Conservation (phyloP, 1,140 invertebrate species). For the Reticulitermes speratus region DNA sequence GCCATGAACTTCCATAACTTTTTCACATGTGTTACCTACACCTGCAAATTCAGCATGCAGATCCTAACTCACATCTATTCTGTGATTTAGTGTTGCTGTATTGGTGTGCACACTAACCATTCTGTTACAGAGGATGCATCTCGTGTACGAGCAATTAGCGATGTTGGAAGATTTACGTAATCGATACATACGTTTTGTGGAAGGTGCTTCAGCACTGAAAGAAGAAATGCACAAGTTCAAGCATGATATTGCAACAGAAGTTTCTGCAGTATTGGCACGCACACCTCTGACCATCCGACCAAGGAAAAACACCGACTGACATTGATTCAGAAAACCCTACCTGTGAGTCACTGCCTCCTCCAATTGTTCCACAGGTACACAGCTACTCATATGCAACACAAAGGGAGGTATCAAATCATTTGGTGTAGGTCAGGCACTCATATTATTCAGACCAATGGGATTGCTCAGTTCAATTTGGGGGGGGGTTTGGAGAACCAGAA, state of each 20-base stretch:
- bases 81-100: too few relatives aligned
- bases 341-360: conserved; percentile 41
- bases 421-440: neutral
- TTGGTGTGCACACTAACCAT: too few relatives aligned
- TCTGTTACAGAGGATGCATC: conserved; percentile 57
- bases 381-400: neutral
- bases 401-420: neutral
- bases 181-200: conserved; percentile 57
- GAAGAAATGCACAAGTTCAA: conserved; percentile 66
- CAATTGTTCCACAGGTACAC: conserved; percentile 44
- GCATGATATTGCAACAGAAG: conserved; percentile 65
- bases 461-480: too few relatives aligned
- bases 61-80: too few relatives aligned
- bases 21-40: too few relatives aligned
- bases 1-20: too few relatives aligned
- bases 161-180: conserved; percentile 63
- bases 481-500: too few relatives aligned
- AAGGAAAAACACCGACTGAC: conserved; percentile 63
- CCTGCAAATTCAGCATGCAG: too few relatives aligned
- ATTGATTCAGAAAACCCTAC: conserved; percentile 54
- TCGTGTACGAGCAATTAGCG: conserved; percentile 68
- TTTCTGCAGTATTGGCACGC: conserved; percentile 62
- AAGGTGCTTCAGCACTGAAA: conserved; percentile 59
- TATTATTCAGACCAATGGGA: too few relatives aligned
- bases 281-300: conserved; percentile 72